Base-by-base conservation (phyloP, 1,140 invertebrate genomes). In the Drosophila biarmipes region DNA sequence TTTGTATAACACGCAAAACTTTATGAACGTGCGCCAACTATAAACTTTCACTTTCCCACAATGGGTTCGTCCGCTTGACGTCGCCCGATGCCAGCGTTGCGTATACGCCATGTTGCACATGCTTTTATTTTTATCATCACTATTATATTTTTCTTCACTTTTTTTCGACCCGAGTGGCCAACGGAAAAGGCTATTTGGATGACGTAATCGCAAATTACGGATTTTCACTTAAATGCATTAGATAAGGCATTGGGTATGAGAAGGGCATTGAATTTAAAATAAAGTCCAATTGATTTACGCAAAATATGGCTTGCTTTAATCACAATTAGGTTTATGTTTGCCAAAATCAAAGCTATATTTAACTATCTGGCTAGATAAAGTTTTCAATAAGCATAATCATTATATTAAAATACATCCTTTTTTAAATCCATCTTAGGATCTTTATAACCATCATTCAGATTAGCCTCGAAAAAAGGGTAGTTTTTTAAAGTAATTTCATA, bases 1-100 rank as follows among this genome's bases (percentile, higher is more conserved):
- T 84, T 84, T 78, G 80, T 84, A 84, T 79, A 84, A 84, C 80
- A 84, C 80, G 80, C 80, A 84, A 84, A 84, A 84, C 80, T 84
- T 84, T 84, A 76, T 84, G 80, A 84, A 84, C 80, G 80, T 84
- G 80, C 80, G 75, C 75, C 80, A 84, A 84, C 80, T 84, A 84
- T 84, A 84, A 84, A 84, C 80, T 84, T 84, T 84, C 80, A 78
- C 80, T 84, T 84, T 84, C 78, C 57, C 78, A 67, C 61, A 78
- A 67, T 75, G 58, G 52, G 31, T 53, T 61, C 38, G 52, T 49
- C 43, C 31, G 59, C 34, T 71, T 73, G 51, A 74, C 57, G 62
- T 52, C 66, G 67, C 59, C 57, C 45, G 62, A 40, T 31, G 52
- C 37, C 43, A 56, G 56, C 42, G 69, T 78, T 78, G 78, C 79